Conservation (phyloP, 1,140 invertebrate species). For the Cepaea nemoralis region DNA sequence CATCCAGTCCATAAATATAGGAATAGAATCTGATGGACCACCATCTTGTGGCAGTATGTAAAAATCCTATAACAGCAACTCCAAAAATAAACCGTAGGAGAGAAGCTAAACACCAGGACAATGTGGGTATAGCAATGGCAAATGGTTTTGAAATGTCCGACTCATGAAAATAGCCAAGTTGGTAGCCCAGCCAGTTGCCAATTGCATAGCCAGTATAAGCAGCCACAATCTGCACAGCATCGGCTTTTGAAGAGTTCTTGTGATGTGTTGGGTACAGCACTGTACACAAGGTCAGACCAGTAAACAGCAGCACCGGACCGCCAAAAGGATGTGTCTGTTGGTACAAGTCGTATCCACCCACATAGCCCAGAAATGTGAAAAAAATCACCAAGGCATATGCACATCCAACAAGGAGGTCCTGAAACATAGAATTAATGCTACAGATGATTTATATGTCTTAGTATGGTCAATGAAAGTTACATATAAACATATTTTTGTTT, state of each 20-base stretch:
- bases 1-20: conserved; percentile 76
- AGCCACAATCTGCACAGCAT: conserved; percentile 86
- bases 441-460: too few relatives aligned
- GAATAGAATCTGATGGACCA: conserved; percentile 80
- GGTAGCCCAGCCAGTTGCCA: conserved; percentile 88
- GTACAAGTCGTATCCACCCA: conserved; percentile 82
- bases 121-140: conserved; percentile 78
- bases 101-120: conserved; percentile 81
- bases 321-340: conserved; percentile 80
- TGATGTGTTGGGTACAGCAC: conserved; percentile 77
- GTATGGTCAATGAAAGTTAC: too few relatives aligned
- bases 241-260: conserved; percentile 77
- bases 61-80: conserved; percentile 80
- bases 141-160: conserved; percentile 74
- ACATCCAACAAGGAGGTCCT: conserved; percentile 74
- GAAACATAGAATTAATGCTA: conserved; percentile 49
- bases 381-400: conserved; percentile 79
- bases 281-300: conserved; percentile 79
- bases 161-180: conserved; percentile 77
- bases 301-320: conserved; percentile 78
- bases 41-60: conserved; percentile 79
- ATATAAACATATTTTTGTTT: too few relatives aligned
- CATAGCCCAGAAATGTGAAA: conserved; percentile 80
- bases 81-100: conserved; percentile 83
- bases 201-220: conserved; percentile 82